Base-by-base conservation (phyloP, 2,113 vertebrate species). In the Chaetodon auriga region DNA sequence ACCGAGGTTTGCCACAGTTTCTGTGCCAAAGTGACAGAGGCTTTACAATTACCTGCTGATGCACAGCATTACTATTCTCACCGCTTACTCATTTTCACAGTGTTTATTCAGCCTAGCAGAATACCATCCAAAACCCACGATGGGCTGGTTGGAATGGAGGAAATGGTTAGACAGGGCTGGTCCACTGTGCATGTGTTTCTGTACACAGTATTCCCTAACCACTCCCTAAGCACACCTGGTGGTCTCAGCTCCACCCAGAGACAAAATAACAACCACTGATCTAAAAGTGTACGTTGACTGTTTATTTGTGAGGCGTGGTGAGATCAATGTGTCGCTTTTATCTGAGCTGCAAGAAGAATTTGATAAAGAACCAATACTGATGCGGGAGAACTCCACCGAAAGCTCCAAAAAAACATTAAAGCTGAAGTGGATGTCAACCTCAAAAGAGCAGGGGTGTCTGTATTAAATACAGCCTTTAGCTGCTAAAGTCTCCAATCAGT, bases 61-160 rank as follows among this genome's bases (percentile, higher is more conserved):
- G 85, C 30, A 30, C 30, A 30, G 30, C 57, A 60, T 70, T 74
- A 62, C 71, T 89, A 80, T 86, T 89, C 76, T 80, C 43, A 65
- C 66, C 5, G 66, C 19, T 80, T 79, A 54, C 81, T 80, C 68
- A 80, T 86, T 83, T 86, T 58, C n/a, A n/a, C 71, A n/a, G 48
- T 91, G 89, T 90, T 92, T 89, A 77, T 85, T 87, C 88, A 92
- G 90, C 74, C 85, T 89, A 86, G 85, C 80, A 86, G 69, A 75
- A 82, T 60, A 90, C 89, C 88, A 89, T 85, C 89, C 91, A 82
- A 87, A 90, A 80, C 73, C 85, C 75, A 84, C 1, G 11, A 73
- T 19, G 78, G 80, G 76, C 82, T 78, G 76, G 68, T 62, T 81
- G 84, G 85, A 92, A 87, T 80, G 84, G 57, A 92, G 88, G 84